A percentile compares a stretch with the other conserved stretches of the same genome.
Evolutionary conservation across 2,797 vertebrate species (phyloP).

Genomic region (Ispidina lecontei): DNA sequence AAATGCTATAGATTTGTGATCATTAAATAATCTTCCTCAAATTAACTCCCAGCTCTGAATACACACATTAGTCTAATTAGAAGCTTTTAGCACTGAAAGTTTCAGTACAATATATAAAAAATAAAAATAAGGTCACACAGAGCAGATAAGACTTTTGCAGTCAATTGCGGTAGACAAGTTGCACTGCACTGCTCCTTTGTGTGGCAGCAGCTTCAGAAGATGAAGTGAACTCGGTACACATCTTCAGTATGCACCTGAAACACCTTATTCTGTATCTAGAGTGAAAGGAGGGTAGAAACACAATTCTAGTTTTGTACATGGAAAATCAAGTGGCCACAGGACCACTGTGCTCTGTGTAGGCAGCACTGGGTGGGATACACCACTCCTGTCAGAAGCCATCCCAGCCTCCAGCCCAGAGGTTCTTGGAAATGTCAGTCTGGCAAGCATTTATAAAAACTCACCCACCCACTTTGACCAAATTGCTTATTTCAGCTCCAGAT

Average conservation of each 20-base stretch:
- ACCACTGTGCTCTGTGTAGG: neutral
- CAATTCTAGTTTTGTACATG: rapidly evolving
- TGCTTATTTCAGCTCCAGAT: neutral
- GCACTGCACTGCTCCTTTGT: neutral
- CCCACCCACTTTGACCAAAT: neutral
- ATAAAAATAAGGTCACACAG: neutral
- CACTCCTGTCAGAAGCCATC: neutral
- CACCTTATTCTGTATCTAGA: neutral
- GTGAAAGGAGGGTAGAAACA: neutral
- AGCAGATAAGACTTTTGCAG: neutral
- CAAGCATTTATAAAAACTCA: neutral
- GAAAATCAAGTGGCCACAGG: neutral
- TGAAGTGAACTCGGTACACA: neutral
- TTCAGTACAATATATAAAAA: neutral
- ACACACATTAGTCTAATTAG: neutral
- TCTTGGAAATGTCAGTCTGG: neutral
- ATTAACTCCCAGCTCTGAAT: constrained; percentile 1
- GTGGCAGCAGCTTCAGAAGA: neutral
- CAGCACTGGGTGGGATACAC: neutral
- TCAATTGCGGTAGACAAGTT: neutral
- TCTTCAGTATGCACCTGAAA: neutral
- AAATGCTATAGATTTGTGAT: neutral
- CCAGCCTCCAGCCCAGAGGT: neutral
- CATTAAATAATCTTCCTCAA: neutral
- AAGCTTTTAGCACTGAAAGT: constrained; percentile 3